Evolutionary conservation across 2,113 vertebrate species (phyloP).

Genomic region (Gasterosteus aculeatus): DNA sequence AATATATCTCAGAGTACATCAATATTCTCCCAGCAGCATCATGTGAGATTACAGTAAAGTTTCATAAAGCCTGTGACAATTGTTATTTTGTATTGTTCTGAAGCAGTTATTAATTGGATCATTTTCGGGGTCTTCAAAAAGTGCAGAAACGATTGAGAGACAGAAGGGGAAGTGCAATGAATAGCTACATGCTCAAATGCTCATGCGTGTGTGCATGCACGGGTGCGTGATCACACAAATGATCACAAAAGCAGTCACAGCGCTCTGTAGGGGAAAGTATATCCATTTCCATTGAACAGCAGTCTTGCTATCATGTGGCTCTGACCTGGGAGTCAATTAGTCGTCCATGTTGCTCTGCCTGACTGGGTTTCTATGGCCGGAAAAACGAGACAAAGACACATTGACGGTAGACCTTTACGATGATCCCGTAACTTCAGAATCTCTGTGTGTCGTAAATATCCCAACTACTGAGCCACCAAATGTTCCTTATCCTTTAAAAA

Average conservation of each 20-base stretch:
- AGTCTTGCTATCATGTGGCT: constrained; percentile 71
- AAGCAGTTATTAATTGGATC: constrained; percentile 34
- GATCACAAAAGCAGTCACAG: constrained; percentile 53
- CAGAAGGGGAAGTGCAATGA: constrained; percentile 37
- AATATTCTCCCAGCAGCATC: constrained; percentile 15
- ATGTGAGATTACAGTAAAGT: constrained; percentile 27
- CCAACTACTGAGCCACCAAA: constrained; percentile 21
- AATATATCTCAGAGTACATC: not conserved
- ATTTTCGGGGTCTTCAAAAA: constrained; percentile 42
- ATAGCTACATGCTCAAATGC: constrained; percentile 40
- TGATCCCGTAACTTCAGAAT: constrained; percentile 33
- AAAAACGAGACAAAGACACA: constrained; percentile 40
- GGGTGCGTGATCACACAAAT: constrained; percentile 41
- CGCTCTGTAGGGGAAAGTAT: constrained; percentile 67
- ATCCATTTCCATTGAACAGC: constrained; percentile 72
- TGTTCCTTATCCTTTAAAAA: constrained; percentile 42
- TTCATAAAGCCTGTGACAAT: constrained; percentile 15
- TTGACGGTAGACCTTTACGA: constrained; percentile 10
- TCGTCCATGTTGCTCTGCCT: constrained; percentile 60
- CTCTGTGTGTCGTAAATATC: constrained; percentile 28
- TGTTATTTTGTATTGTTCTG: constrained; percentile 24
- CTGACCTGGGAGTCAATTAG: constrained; percentile 66
- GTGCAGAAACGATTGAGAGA: constrained; percentile 16
- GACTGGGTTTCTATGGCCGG: constrained; percentile 62
- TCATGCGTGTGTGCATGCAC: constrained; percentile 28